Evolutionary conservation across 64 coral and sea anemone genomes (phyloP).

Genomic region (Montipora foliosa): DNA sequence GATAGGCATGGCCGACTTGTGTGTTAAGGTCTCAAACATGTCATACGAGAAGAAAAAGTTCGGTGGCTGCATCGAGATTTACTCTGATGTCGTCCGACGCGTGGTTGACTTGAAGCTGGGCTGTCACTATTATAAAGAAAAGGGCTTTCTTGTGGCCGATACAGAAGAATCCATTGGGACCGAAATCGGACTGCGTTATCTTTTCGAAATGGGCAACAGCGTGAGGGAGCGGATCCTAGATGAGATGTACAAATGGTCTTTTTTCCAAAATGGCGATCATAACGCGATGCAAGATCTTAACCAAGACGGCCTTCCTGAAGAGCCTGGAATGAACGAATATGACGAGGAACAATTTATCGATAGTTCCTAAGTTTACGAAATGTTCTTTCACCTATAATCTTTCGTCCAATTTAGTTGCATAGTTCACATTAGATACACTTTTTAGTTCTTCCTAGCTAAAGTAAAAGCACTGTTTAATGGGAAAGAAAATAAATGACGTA

Average conservation of each 20-base stretch:
- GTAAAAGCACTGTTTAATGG: neutral
- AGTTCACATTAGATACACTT: neutral
- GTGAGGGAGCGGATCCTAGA: neutral
- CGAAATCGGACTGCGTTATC: neutral
- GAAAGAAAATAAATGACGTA: too few relatives aligned
- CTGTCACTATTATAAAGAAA: neutral
- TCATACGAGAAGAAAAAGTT: conserved; percentile 16
- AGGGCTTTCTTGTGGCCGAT: neutral
- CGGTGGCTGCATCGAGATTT: conserved; percentile 15
- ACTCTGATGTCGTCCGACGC: neutral
- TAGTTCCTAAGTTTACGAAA: neutral
- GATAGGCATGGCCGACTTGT: neutral
- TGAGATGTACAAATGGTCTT: conserved; percentile 35
- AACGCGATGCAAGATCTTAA: neutral
- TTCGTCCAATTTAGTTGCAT: neutral
- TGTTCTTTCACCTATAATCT: neutral
- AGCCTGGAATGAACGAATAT: neutral
- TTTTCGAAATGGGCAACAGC: neutral
- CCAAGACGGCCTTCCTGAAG: neutral
- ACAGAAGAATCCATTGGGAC: neutral
- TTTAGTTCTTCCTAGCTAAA: neutral
- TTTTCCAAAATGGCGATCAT: neutral
- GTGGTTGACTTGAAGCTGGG: conserved; percentile 12
- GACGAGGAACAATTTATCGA: neutral
- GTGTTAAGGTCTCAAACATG: conserved; percentile 13